Base-by-base conservation (phyloP, 2,888 invertebrate genomes). In the Anoncus sp. region DNA sequence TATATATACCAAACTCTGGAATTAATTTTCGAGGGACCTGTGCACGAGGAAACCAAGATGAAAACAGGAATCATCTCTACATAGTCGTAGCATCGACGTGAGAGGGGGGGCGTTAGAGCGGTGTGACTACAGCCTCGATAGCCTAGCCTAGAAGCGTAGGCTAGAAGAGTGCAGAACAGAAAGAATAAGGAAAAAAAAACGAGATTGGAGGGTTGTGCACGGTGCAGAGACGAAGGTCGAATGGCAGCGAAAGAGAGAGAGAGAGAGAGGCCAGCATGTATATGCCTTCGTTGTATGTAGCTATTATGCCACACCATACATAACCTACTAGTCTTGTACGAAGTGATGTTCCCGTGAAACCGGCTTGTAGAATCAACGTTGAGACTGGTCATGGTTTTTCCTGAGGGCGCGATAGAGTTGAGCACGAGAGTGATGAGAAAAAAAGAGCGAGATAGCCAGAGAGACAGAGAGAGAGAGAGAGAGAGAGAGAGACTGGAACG, bases 301-400 rank as follows among this genome's bases (percentile, higher is more conserved):
- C 65, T 74, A 70, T 72, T 59, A 63, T 47, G 55, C 49, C 31
- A 67, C 22, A 67, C 63, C 60, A 24, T 55, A 62, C 57, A 31
- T 72, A 67, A 60, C 57, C 76, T 38, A 60, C 60, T 14, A 47
- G 53, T 47, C 51, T 16, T 55, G 55, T 49, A 62, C 43, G 40
- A 62, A 22, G 12, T 66, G 59, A 27, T 47, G 66, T 79, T 79
- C 75, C 71, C 75, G 72, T 40, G 63, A 45, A 70, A 85, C 86
- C 85, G 83, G 88, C 83, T 86, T 79, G 80, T 67, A 80, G 83
- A 85, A 87, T 86, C 85, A 83, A 86, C 83, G 79, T 90, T 90
- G 89, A 88, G 90, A 89, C 88, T 90, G 90, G 89, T 90, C 90
- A 88, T 86, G 90, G 87, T 86, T 82, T 80, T 77, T 70, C 74